Percentiles rank a stretch among this genome's conserved stretches.
These are phyloP conservation scores for Aplysina aerophoba DNA, from an alignment of 37 sponge, comb jelly and placozoan species.

Conservation along the genomic window DNA sequence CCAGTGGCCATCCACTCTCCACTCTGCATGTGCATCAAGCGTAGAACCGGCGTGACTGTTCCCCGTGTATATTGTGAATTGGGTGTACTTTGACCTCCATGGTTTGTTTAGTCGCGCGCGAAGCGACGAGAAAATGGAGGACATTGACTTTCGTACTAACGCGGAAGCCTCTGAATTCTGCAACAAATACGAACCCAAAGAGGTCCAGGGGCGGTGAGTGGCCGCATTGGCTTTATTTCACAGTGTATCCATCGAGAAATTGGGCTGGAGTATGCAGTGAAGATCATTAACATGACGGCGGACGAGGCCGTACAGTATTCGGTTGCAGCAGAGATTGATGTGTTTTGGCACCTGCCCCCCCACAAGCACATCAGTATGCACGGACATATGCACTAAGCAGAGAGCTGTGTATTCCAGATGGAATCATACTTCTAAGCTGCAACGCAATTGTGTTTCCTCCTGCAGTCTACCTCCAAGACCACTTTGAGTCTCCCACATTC, in stretches of 20 bases:
- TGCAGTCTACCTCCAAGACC: conserved; percentile 80
- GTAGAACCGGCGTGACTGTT: too few species aligned
- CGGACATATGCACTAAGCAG: background rate
- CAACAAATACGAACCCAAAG: conserved; percentile 82
- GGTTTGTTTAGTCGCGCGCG: too few species aligned
- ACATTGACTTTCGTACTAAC: conserved; percentile 4
- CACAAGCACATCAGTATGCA: conserved; percentile 86
- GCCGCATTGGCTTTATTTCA: too few species aligned
- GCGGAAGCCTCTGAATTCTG: conserved; percentile 70
- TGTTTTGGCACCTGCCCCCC: conserved; percentile 48
- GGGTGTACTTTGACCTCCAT: too few species aligned
- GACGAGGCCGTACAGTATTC: conserved; percentile 72
- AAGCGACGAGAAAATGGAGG: background rate
- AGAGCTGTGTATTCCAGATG: background rate
- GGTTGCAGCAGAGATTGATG: conserved; percentile 66
- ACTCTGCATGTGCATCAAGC: too few species aligned
- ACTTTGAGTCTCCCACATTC: conserved; percentile 78
- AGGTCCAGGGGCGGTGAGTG: conserved; percentile 79
- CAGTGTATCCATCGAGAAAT: conserved; percentile 74
- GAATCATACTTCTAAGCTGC: background rate
- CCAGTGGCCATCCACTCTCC: too few species aligned
- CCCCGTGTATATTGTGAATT: too few species aligned
- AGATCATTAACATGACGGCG: conserved; percentile 79
- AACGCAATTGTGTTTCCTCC: background rate
- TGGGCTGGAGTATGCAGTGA: conserved; percentile 83